These are phyloP conservation scores for Drosophila orosa DNA, from an alignment of 1,140 invertebrate genomes.

Conservation along the genomic window DNA sequence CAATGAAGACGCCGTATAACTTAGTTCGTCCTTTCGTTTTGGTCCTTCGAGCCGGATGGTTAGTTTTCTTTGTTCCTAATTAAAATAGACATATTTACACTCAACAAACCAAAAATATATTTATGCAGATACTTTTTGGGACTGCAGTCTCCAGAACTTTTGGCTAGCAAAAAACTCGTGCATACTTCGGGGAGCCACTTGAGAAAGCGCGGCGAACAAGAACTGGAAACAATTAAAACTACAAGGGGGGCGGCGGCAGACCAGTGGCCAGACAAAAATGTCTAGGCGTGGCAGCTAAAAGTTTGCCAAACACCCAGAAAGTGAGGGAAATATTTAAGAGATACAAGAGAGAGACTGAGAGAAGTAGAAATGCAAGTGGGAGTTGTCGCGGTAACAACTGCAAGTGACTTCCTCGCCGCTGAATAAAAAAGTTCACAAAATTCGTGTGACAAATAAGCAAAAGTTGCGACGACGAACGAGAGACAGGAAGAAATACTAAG, in stretches of 20 bases:
- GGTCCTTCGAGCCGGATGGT: not conserved
- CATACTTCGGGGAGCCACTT: conserved; percentile 53
- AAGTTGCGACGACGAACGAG: conserved; percentile 58
- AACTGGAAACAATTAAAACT: conserved; percentile 75
- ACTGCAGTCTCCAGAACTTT: not conserved
- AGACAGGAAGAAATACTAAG: conserved; percentile 6
- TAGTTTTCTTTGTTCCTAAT: not conserved
- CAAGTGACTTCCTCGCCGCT: conserved; percentile 63
- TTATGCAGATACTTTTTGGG: not conserved
- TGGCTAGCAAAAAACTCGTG: conserved; percentile 1
- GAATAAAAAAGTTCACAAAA: conserved; percentile 43
- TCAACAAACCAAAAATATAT: not conserved
- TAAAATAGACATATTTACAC: not conserved
- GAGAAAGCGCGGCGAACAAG: conserved; percentile 30
- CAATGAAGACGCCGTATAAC: too few species aligned
- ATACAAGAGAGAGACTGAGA: not conserved
- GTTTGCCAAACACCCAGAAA: conserved; percentile 60
- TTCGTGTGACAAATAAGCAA: conserved; percentile 78
- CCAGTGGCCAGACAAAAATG: conserved; percentile 54
- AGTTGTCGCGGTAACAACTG: conserved; percentile 55
- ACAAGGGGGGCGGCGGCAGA: conserved; percentile 22
- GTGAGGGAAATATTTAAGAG: not conserved
- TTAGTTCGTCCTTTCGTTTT: not conserved
- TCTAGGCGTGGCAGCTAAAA: conserved; percentile 55
- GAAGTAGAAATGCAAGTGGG: not conserved